Evolutionary conservation across 2,797 vertebrate species (phyloP).

Genomic region (Cuniculus paca): DNA sequence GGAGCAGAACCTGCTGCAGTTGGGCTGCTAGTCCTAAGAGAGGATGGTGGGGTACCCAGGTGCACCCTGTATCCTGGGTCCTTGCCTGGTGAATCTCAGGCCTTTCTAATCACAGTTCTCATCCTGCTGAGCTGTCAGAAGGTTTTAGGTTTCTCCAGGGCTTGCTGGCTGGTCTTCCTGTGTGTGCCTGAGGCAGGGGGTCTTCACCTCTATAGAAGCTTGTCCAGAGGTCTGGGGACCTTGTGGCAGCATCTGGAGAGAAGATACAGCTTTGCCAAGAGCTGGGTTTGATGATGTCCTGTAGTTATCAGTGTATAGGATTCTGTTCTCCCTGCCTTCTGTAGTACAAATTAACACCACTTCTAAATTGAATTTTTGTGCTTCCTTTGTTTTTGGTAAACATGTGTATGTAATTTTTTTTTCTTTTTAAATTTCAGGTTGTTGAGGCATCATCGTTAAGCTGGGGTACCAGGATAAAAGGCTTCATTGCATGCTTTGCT

Average conservation of each 20-base stretch:
- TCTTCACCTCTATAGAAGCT: neutral
- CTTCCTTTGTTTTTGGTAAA: neutral
- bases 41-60: rapidly evolving
- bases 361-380: neutral
- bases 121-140: neutral
- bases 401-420: neutral
- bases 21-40: neutral
- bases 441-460: conserved; percentile 92
- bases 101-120: neutral
- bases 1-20: neutral
- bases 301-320: rapidly evolving
- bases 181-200: neutral
- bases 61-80: neutral
- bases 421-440: conserved; percentile 86
- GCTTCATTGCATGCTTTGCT: conserved; percentile 94
- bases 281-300: rapidly evolving
- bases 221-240: neutral
- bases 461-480: conserved; percentile 94
- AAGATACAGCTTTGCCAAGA: neutral
- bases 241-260: neutral
- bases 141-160: neutral
- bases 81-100: neutral
- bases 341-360: rapidly evolving
- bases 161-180: neutral
- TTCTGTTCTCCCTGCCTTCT: neutral